Conservation (phyloP, 2,113 vertebrate species). For the Pyrgilauda ruficollis region DNA sequence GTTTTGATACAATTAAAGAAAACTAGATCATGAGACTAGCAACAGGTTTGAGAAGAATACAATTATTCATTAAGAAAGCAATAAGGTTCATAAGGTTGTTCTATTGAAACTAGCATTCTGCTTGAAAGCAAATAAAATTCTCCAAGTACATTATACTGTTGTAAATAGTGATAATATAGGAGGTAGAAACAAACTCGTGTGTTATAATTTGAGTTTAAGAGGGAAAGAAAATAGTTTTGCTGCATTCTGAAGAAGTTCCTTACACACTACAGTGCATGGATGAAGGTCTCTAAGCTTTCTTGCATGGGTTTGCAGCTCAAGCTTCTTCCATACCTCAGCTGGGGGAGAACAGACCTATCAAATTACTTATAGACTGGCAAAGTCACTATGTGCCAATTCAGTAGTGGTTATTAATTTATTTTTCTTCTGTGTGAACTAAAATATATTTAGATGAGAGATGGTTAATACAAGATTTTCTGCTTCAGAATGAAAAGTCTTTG, state of each 20-base stretch:
- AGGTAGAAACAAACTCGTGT: background rate
- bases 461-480: background rate
- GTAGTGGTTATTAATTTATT: background rate
- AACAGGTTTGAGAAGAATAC: background rate
- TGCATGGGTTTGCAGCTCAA: background rate
- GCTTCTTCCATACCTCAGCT: background rate
- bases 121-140: background rate
- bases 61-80: background rate
- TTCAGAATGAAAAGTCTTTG: background rate
- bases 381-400: background rate
- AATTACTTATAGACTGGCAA: background rate
- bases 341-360: background rate
- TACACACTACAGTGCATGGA: rapidly evolving
- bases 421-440: background rate
- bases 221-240: background rate
- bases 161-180: background rate
- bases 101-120: background rate
- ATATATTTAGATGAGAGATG: background rate
- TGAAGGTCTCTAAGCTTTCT: background rate
- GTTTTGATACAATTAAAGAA: background rate
- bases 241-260: background rate
- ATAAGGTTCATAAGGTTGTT: background rate
- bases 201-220: background rate
- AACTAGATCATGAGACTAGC: background rate
- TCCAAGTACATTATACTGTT: background rate